Evolutionary conservation across 1,140 invertebrate species (phyloP).

Genomic region (Nasonia vitripennis): DNA sequence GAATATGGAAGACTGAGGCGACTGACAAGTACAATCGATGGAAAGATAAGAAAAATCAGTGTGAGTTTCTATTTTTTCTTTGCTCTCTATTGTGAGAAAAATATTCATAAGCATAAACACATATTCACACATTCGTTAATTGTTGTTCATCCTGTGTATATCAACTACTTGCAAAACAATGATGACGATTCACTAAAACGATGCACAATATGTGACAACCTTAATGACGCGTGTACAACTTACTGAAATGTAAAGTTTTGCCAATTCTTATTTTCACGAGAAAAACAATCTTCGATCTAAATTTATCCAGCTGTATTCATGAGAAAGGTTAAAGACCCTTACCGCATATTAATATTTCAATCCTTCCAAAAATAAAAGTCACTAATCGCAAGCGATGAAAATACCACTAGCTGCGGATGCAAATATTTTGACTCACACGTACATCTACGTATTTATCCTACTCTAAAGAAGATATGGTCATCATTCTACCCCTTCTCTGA

Average conservation of each 20-base stretch:
- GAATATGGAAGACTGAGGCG: constrained; percentile 80
- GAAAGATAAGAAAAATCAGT: constrained; percentile 66
- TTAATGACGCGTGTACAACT: too few species aligned
- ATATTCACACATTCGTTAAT: too few species aligned
- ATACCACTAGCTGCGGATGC: not conserved
- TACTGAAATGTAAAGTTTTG: too few species aligned
- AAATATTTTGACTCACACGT: not conserved
- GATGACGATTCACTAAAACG: too few species aligned
- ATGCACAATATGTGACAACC: too few species aligned
- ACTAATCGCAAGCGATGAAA: not conserved
- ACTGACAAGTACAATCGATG: constrained; percentile 79
- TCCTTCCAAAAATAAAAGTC: constrained; percentile 2
- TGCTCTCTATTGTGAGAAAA: not conserved
- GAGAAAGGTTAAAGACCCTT: constrained; percentile 2
- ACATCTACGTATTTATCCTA: not conserved
- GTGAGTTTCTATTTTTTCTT: constrained; percentile 59
- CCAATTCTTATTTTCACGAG: not conserved
- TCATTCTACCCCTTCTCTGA: too few species aligned
- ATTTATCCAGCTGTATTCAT: not conserved
- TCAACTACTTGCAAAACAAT: too few species aligned
- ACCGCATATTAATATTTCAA: not conserved
- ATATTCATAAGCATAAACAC: too few species aligned
- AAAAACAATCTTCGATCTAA: not conserved
- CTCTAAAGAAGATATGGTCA: too few species aligned
- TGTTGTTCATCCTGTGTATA: too few species aligned